These are phyloP conservation scores for Teleogryllus oceanicus DNA, from an alignment of 2,888 invertebrate species.

Conservation along the genomic window DNA sequence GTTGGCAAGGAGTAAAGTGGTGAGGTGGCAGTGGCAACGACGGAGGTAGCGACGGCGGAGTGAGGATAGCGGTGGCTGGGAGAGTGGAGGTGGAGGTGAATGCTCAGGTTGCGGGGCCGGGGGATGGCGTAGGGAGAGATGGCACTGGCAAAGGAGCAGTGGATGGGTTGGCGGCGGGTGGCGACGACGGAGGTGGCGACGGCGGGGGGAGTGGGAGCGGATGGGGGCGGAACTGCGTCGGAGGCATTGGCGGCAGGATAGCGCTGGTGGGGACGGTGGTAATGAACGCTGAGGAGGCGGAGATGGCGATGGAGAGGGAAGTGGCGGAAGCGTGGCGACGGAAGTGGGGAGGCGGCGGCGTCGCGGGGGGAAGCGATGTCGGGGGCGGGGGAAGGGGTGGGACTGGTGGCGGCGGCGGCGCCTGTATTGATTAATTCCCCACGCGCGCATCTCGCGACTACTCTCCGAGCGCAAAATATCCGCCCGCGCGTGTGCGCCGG, in stretches of 20 bases:
- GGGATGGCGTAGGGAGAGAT: not conserved
- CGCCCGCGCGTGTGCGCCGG: too few species aligned
- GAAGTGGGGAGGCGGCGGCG: too few species aligned
- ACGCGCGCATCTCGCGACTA: not conserved
- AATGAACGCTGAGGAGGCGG: not conserved
- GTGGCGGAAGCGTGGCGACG: too few species aligned
- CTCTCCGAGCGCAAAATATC: not conserved
- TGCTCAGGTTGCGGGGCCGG: not conserved
- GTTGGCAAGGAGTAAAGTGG: not conserved
- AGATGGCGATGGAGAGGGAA: too few species aligned
- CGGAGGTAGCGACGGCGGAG: not conserved
- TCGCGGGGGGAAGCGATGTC: not conserved
- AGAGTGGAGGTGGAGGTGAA: not conserved
- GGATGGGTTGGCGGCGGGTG: not conserved
- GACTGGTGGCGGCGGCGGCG: not conserved
- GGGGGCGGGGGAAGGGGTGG: not conserved
- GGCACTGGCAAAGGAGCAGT: not conserved
- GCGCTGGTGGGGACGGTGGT: not conserved
- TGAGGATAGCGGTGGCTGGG: not conserved
- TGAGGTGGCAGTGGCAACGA: not conserved
- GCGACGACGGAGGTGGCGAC: not conserved
- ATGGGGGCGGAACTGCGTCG: too few species aligned
- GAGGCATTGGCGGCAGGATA: not conserved
- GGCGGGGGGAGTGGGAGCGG: not conserved
- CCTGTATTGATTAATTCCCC: slow-evolving; percentile 3